Percentiles rank a stretch among this genome's conserved stretches.
Conservation (phyloP, 1,140 invertebrate species). For the Atopsyche davidsoni region DNA sequence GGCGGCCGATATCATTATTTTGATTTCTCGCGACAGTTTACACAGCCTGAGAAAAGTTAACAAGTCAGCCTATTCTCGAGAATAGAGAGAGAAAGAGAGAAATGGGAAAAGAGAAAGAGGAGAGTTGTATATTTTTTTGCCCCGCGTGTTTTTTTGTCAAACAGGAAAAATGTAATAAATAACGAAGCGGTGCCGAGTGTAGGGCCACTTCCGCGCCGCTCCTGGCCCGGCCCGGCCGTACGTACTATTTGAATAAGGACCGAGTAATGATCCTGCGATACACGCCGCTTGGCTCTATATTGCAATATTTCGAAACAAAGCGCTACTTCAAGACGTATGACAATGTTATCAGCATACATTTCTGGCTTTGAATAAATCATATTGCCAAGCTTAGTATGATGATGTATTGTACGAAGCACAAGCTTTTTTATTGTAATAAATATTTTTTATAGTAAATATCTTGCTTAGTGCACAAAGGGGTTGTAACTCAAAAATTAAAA, state of each 20-base stretch:
- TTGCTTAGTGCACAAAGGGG: no score
- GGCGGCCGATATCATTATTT: conserved; percentile 5
- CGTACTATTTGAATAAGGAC: conserved; percentile 27
- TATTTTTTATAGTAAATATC: no score
- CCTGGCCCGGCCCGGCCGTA: conserved; percentile 12
- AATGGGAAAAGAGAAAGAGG: no score
- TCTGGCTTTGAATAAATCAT: no score
- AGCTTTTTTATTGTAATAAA: no score
- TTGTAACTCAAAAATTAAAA: no score
- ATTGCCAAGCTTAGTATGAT: no score
- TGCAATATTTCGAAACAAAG: no score
- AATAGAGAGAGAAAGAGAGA: no score
- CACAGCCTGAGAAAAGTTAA: conserved; percentile 17
- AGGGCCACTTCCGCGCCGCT: conserved; percentile 13
- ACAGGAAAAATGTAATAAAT: conserved; percentile 32
- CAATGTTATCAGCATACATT: no score
- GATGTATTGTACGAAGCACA: background rate
- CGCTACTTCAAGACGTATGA: no score
- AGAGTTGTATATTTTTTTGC: conserved; percentile 1
- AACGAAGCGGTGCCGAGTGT: conserved; percentile 20
- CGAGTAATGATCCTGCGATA: conserved; percentile 26
- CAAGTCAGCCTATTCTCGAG: conserved; percentile 13
- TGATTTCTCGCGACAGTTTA: conserved; percentile 15
- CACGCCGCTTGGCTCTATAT: no score
- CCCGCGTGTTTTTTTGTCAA: conserved; percentile 25